Base-by-base conservation (phyloP, 2,797 vertebrate genomes). In the Fringilla coelebs region DNA sequence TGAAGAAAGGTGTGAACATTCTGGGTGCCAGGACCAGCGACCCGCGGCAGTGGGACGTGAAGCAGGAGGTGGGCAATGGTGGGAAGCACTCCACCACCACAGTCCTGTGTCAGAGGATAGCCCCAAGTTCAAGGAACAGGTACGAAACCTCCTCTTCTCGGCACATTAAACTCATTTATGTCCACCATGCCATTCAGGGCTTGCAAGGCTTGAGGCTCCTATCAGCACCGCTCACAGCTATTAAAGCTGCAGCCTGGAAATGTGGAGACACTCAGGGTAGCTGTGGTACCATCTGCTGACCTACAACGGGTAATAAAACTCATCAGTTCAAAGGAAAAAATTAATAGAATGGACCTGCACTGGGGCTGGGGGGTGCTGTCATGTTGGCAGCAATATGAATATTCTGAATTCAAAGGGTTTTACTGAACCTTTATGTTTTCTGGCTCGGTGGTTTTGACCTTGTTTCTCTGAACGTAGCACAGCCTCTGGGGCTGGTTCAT, bases 1-100 rank as follows among this genome's bases (percentile, higher is more conserved):
- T 99, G 97, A 99, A 98, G 98, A 99, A 99, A 77, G 99, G 99
- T 1, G 98, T 99, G 88, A 98, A 98, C 19, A 98, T 99, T 62
- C 98, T 99, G 15, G 98, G 98, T 0, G 98, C 98, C 2, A 98
- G 98, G 93, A 98, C 98, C 51, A 98, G 98, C 13, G 99, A 99
- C 96, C 98, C 99, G 5, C 98, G 94, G 34, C 98, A 98, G 95
- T 99, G 99, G 99, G 99, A 98, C 2, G 97, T 99, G 31, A 98
- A 98, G 57, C 99, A 99, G 93, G 99, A 99, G 45, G 97, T 98
- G 93, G 98, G 98, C 65, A 98, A 98, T 0, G 98, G 99, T 77
- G 99, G 98, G 4, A 98, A 99, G 75, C 99, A 99, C 45, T 96
- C 98, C 0, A 98, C 98, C 36, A 98, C 99, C 26, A 98, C 98